phyloP scores from a whole-genome alignment of 2,113 vertebrate genomes.

The Jaculus jaculus region DNA sequence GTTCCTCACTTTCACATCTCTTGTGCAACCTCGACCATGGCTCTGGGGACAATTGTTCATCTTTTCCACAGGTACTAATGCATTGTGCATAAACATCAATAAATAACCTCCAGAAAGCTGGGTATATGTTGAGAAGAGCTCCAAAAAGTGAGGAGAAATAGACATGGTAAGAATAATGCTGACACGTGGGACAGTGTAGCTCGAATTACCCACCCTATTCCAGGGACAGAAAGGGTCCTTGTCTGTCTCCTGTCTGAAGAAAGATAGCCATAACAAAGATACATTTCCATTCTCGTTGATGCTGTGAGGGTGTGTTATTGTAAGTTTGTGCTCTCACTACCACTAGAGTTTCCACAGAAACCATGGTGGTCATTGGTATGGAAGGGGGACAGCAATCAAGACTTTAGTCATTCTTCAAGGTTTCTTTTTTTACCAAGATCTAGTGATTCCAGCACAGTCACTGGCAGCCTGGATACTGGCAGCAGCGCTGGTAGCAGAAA shows the following conservation, averaged over 20 bases:
- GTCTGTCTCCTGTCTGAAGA: neutral
- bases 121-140: neutral
- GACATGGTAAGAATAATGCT: accelerated
- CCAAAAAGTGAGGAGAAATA: neutral
- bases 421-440: neutral
- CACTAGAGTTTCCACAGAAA: neutral
- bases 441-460: neutral
- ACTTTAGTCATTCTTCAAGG: neutral
- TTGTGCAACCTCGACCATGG: neutral
- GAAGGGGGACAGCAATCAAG: neutral
- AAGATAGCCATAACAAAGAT: neutral
- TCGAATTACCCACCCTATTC: neutral
- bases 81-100: neutral
- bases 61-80: neutral
- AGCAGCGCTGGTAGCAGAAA: neutral
- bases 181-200: neutral
- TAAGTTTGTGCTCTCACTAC: neutral
- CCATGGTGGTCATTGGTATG: neutral
- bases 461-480: neutral
- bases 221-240: neutral
- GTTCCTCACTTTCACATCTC: neutral
- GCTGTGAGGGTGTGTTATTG: neutral
- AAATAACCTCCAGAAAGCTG: neutral
- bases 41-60: neutral
- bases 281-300: neutral